Evolutionary conservation across 2,113 vertebrate species (phyloP).

Genomic region (Hirundichthys speculiger): DNA sequence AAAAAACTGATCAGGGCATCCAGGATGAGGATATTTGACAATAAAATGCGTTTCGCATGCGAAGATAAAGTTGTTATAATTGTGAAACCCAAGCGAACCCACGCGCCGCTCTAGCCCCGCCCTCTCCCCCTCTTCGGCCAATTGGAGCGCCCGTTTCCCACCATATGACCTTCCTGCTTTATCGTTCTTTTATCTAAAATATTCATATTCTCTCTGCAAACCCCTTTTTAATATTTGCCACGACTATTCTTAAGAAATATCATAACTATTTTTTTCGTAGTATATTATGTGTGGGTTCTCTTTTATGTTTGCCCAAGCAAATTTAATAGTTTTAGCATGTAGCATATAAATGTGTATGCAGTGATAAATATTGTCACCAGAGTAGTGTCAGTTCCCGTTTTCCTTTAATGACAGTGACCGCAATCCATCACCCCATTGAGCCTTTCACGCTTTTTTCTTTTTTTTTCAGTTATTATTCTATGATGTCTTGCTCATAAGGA

Average conservation of each 20-base stretch:
- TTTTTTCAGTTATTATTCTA: background rate
- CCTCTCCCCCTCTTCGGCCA: constrained; percentile 78
- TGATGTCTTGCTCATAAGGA: too few species aligned
- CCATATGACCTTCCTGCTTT: constrained; percentile 84
- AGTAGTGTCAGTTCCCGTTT: background rate
- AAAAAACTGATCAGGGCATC: constrained; percentile 48
- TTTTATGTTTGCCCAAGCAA: too few species aligned
- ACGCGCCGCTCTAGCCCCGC: constrained; percentile 89
- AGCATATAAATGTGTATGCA: too few species aligned
- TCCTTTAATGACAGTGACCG: background rate
- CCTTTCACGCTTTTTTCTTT: background rate
- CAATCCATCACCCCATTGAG: background rate
- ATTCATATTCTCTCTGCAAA: constrained; percentile 39
- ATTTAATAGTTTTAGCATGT: too few species aligned
- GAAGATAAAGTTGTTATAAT: constrained; percentile 98
- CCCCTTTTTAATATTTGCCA: background rate
- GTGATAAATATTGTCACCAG: background rate
- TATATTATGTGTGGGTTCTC: too few species aligned
- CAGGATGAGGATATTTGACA: constrained; percentile 75
- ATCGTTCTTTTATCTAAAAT: constrained; percentile 67
- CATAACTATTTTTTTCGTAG: too few species aligned
- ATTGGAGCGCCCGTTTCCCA: constrained; percentile 50
- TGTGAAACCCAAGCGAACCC: constrained; percentile 93
- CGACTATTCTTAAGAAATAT: too few species aligned
- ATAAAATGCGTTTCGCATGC: constrained; percentile 84